Evolutionary conservation across 2,113 vertebrate genomes (phyloP).

Genomic region (Panthera tigris): DNA sequence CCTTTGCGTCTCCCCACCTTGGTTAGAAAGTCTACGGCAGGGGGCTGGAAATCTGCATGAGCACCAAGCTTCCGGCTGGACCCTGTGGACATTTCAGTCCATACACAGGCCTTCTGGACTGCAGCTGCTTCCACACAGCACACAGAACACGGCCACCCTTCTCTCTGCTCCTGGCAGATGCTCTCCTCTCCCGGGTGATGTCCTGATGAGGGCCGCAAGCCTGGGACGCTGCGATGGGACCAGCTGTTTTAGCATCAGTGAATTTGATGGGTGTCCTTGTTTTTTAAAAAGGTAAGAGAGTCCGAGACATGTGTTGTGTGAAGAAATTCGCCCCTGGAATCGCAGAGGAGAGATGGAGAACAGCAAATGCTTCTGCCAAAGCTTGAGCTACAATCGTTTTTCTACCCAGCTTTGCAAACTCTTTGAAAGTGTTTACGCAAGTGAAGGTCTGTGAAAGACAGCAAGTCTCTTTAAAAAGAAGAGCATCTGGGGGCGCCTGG

Average conservation of each 20-base stretch:
- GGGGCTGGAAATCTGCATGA: neutral
- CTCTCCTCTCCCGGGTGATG: neutral
- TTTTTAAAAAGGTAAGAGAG: neutral
- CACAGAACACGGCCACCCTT: fast-evolving
- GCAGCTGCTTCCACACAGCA: neutral
- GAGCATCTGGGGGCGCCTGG: neutral
- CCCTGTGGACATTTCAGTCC: neutral
- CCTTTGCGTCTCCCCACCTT: too few relatives aligned
- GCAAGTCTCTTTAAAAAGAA: neutral
- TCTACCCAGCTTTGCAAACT: neutral
- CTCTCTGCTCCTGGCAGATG: too few relatives aligned
- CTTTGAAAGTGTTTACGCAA: neutral
- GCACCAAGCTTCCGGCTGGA: neutral
- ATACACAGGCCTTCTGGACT: neutral
- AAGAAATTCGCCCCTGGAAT: neutral
- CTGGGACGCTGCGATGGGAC: neutral
- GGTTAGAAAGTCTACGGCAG: neutral
- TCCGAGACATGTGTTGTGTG: neutral
- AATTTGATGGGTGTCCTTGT: neutral
- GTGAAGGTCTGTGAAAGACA: neutral
- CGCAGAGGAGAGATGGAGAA: neutral
- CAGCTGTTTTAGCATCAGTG: neutral
- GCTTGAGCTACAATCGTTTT: neutral
- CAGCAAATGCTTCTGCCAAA: neutral
- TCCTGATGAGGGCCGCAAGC: neutral